These are phyloP conservation scores for Corvus hawaiiensis DNA, from an alignment of 2,113 vertebrate genomes.

Conservation along the genomic window DNA sequence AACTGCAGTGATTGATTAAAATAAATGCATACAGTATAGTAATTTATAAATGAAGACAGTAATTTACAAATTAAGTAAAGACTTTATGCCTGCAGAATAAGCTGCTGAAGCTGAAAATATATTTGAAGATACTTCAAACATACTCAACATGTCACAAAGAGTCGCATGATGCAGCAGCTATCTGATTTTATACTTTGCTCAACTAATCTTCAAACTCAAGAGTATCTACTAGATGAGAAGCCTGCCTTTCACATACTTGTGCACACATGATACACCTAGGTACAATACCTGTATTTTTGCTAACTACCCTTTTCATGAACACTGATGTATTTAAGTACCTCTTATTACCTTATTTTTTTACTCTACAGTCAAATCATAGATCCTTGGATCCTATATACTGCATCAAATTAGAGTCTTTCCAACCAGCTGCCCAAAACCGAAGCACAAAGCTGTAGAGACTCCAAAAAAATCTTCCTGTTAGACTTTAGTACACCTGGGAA, in stretches of 20 bases:
- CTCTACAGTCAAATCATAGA: background rate
- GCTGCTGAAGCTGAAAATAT: background rate
- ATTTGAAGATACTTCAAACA: slow-evolving; percentile 17
- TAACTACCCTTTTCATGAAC: background rate
- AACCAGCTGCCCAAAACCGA: background rate
- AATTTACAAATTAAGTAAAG: slow-evolving; percentile 53
- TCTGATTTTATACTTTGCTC: background rate
- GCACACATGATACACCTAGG: background rate
- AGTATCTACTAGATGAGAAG: background rate
- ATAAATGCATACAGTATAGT: background rate
- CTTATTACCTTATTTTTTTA: background rate
- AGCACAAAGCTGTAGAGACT: background rate
- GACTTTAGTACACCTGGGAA: background rate
- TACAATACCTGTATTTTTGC: background rate
- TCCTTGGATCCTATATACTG: background rate
- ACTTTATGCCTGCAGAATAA: background rate
- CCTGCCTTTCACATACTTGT: background rate
- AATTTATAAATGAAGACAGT: slow-evolving; percentile 39
- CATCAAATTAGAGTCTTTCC: background rate
- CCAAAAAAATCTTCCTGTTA: background rate
- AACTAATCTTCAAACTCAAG: background rate
- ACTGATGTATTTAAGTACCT: background rate
- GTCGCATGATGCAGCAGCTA: background rate
- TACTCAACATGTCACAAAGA: background rate
- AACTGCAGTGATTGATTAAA: slow-evolving; percentile 34